Percentiles rank a stretch among this genome's conserved stretches.
Conservation (phyloP, 2,113 vertebrate genomes). For the Sturnira hondurensis region DNA sequence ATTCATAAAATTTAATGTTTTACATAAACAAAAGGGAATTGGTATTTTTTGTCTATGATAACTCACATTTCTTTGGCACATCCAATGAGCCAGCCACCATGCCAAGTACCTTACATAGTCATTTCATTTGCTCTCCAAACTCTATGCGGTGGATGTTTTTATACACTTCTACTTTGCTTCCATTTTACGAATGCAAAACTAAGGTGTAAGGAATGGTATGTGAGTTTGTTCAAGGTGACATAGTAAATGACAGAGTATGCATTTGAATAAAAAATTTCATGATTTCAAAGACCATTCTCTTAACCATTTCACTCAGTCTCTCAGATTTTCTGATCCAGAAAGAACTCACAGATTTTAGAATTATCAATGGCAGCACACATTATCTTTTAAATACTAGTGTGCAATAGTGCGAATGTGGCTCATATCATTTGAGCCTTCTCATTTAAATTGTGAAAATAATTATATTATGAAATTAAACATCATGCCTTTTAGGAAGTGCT, state of each 20-base stretch:
- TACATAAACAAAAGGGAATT: neutral
- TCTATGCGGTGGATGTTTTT: neutral
- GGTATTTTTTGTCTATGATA: neutral
- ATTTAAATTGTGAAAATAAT: neutral
- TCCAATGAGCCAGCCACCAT: neutral
- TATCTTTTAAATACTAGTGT: neutral
- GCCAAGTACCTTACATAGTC: neutral
- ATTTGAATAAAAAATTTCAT: neutral
- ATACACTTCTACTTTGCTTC: neutral
- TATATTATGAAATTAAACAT: neutral
- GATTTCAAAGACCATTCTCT: neutral
- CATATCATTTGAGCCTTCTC: neutral
- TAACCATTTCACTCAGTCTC: neutral
- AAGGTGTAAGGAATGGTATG: neutral
- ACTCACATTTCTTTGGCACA: neutral
- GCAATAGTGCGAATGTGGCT: neutral
- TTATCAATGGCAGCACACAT: neutral
- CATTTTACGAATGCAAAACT: neutral
- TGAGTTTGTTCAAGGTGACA: neutral
- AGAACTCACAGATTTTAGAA: neutral
- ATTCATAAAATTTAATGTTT: neutral
- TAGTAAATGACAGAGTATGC: neutral
- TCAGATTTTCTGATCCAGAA: neutral
- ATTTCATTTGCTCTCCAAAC: neutral
- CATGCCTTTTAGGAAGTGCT: neutral